Base-by-base conservation (phyloP, 2,888 invertebrate species). In the Hirtodrosophila histrioides region DNA sequence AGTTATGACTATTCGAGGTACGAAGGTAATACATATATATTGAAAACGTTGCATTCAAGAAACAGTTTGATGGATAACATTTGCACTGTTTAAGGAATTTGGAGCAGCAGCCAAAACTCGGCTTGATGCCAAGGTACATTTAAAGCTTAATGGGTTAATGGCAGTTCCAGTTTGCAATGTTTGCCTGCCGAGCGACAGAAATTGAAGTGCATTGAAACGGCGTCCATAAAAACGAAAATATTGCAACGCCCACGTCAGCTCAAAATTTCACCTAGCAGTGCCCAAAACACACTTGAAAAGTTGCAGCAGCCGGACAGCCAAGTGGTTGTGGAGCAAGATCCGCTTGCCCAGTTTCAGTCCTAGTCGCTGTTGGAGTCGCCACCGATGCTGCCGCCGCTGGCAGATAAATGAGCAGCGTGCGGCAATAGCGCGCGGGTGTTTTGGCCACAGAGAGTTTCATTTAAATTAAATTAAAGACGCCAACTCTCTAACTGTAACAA, bases 401-500 rank as follows among this genome's bases (percentile, higher is more conserved):
- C 83, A 80, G 82, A 82, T 64, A 78, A 79, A 79, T 80, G 75
- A 67, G 58, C 66, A 50, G 62, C 78, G 44, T 40, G 68, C 31
- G 62, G 64, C 57, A 17, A 50, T 40, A 56, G n/a, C 51, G 63
- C 68, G 80, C 86, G 83, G 83, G 86, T 86, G 86, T 83, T 31
- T 55, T 44, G 57, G 57, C 69, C 63, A 53, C 58, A 39, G 54
- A 49, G 65, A 77, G 65, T 69, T 86, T 74, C 85, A 86, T 85
- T 85, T 85, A 86, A 85, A 85, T 85, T 85, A 78, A 85, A 85
- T 85, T 84, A 84, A 83, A 86, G 86, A 54, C 80, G 75, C 86
- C 78, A 72, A 82, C 82, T 86, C 74, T 84, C 86, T 86, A 86
- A 85, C 84, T 75, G 87, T 82, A 85, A 86, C 87, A 86, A 85